Percentiles rank a stretch among this genome's conserved stretches.
These are phyloP conservation scores for Microdon myrmicae DNA, from an alignment of 2,888 invertebrate species.

Conservation along the genomic window DNA sequence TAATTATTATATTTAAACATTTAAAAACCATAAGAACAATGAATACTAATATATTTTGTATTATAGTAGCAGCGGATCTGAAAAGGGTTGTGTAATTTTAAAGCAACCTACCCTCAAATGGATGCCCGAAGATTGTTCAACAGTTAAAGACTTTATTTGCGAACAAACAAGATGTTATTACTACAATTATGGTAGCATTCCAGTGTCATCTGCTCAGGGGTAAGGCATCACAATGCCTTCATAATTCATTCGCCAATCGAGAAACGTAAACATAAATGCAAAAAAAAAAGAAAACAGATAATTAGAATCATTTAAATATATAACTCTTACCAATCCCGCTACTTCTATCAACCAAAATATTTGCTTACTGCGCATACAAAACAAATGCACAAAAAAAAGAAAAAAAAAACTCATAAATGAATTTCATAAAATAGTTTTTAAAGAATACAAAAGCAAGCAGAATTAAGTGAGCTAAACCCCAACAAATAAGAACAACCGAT, in stretches of 20 bases:
- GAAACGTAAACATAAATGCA: conserved; percentile 32
- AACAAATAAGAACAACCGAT: conserved; percentile 53
- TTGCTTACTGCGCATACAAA: conserved; percentile 41
- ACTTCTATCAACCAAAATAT: conserved; percentile 38
- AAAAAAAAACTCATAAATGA: conserved; percentile 15
- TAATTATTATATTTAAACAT: conserved; percentile 26
- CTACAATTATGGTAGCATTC: conserved; percentile 90
- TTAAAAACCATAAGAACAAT: not conserved
- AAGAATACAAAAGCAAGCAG: conserved; percentile 53
- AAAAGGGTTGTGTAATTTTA: conserved; percentile 81
- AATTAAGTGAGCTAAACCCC: conserved; percentile 68
- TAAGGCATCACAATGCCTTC: conserved; percentile 69
- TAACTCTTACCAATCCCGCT: conserved; percentile 28
- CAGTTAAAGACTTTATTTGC: conserved; percentile 88
- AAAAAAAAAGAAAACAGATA: conserved; percentile 24
- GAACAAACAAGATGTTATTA: conserved; percentile 91
- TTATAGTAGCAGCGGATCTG: conserved; percentile 72
- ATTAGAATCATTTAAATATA: conserved; percentile 35
- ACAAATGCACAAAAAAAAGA: conserved; percentile 35
- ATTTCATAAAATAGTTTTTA: conserved; percentile 54
- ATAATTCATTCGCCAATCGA: conserved; percentile 50
- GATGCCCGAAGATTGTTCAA: conserved; percentile 85
- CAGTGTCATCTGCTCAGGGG: conserved; percentile 90
- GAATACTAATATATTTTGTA: conserved; percentile 33
- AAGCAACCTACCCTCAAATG: conserved; percentile 82